Base-by-base conservation (phyloP, 2,888 invertebrate species). In the Latheticus oryzae region DNA sequence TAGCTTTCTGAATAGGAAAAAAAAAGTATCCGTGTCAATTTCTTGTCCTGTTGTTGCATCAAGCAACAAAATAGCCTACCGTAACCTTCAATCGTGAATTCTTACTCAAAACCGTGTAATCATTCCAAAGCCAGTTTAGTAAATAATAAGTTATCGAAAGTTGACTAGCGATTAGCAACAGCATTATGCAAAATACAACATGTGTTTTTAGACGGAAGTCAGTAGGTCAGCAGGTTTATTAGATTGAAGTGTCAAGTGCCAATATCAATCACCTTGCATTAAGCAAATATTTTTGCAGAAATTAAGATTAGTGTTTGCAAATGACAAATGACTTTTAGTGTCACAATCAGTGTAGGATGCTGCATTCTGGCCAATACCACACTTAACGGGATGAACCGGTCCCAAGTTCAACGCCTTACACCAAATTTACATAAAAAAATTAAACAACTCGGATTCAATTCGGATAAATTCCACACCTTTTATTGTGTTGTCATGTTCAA, bases 331-430 rank as follows among this genome's bases (percentile, higher is more conserved):
- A 19, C 3, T 5, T 19, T 5, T 19, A 5, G 21, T 19, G n/a
- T n/a, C n/a, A n/a, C 12, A 45, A 17, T 35, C 30, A 9, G 35
- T 40, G 45, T 47, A 24, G 48, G 47, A 37, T 33, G 48, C 2
- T 45, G 28, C 38, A 47, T 33, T 9, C 38, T 30, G 38, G 38
- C 8, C 28, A 26, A n/a, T 13, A 13, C 40, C 15, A 5, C 12
- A 26, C 19, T 26, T 56, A 57, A 57, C 57, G 57, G 57, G 5
- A 43, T 19, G 33, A 32, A 43, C 57, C 51, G 57, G 50, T 51
- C 51, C 37, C 35, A 23, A 35, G 51, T 43, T 57, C 51, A 51
- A 57, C 24, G 51, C 21, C 43, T 50, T 17, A n/a, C n/a, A 16
- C 21, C 23, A 11, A 42, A 51, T 57, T 50, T 56, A 15, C 43